A percentile compares a stretch with the other conserved stretches of the same genome.
phyloP scores from a whole-genome alignment of 1,140 invertebrate genomes.

The Drosophila insularis region DNA sequence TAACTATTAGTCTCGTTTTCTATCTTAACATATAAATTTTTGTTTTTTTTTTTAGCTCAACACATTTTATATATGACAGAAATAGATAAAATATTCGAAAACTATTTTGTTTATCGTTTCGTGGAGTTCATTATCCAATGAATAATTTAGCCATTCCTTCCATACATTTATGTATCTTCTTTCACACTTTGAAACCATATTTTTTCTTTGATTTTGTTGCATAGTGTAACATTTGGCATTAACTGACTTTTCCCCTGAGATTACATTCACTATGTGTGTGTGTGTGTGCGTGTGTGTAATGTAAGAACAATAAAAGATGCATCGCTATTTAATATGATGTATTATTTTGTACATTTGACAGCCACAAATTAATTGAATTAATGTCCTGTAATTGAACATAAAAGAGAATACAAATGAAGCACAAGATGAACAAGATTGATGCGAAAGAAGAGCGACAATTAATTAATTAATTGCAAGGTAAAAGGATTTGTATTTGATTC shows the following conservation, averaged over 20 bases:
- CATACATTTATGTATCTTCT: too few relatives aligned
- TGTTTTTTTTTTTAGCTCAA: too few relatives aligned
- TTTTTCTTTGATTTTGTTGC: constrained; percentile 5
- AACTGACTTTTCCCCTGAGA: background rate
- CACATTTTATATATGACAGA: too few relatives aligned
- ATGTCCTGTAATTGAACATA: constrained; percentile 44
- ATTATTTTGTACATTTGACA: constrained; percentile 42
- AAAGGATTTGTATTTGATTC: constrained; percentile 6
- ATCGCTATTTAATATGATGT: constrained; percentile 69
- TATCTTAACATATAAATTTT: too few relatives aligned
- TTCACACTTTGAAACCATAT: background rate
- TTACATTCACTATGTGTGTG: background rate
- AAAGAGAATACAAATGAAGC: background rate
- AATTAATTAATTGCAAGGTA: constrained; percentile 20
- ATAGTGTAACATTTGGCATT: constrained; percentile 24
- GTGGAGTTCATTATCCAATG: too few relatives aligned
- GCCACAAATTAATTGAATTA: constrained; percentile 70
- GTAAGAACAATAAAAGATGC: constrained; percentile 36
- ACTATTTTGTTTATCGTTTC: too few relatives aligned
- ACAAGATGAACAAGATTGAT: constrained; percentile 9
- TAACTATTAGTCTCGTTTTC: too few relatives aligned
- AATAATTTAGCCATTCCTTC: too few relatives aligned
- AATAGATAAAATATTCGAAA: too few relatives aligned
- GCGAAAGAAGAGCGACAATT: background rate
- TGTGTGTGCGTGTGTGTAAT: background rate